phyloP scores from a whole-genome alignment of 2,797 vertebrate species.

The Myotis myotis region DNA sequence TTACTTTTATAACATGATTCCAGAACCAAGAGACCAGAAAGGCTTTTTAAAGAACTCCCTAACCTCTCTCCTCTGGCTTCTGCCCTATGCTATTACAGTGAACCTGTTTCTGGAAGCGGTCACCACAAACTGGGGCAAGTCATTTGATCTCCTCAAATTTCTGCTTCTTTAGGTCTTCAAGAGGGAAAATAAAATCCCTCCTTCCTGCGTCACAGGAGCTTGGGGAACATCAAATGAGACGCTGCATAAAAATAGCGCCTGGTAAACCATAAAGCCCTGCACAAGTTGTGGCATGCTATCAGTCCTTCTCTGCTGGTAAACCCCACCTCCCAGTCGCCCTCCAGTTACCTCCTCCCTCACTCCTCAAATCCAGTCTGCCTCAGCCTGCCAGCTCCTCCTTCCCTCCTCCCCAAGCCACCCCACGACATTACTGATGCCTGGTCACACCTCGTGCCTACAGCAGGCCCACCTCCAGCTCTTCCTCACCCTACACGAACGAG shows the following conservation, averaged over 20 bases:
- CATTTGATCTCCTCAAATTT: neutral
- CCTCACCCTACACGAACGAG: neutral
- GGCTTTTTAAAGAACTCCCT: neutral
- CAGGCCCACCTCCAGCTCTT: neutral
- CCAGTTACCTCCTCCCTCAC: neutral
- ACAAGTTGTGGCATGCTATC: neutral
- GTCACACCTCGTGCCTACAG: neutral
- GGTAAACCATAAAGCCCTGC: neutral
- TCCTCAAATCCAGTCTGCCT: neutral
- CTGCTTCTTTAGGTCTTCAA: neutral
- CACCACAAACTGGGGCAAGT: neutral
- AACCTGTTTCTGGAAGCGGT: neutral
- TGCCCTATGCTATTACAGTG: neutral
- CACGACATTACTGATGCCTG: neutral
- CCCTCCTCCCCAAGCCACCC: neutral
- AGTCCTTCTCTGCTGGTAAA: neutral
- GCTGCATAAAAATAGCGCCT: neutral
- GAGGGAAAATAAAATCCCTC: neutral
- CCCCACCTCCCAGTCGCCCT: neutral
- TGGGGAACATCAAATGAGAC: neutral
- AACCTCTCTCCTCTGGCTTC: neutral
- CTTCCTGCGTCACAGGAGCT: neutral
- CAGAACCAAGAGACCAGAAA: neutral
- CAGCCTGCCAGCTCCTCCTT: neutral
- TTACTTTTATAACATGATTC: slow-evolving; percentile 9